phyloP scores from a whole-genome alignment of 1,140 invertebrate genomes.

The Drosophila fuyamai region DNA sequence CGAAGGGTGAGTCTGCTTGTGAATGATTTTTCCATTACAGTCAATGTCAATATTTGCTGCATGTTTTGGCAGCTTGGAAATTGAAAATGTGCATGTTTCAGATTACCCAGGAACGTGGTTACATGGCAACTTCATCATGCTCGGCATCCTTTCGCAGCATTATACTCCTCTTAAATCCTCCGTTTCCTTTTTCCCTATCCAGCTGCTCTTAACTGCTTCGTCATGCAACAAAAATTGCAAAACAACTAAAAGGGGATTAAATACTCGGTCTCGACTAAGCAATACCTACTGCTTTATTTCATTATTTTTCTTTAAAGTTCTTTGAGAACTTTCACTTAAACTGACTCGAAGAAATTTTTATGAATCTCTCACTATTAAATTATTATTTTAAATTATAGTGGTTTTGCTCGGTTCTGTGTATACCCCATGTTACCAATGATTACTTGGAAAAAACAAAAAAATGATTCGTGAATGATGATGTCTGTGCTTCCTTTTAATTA shows the following conservation, averaged over 20 bases:
- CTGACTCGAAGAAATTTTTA: too few species aligned
- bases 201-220: slow-evolving; percentile 7
- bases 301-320: not conserved
- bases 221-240: slow-evolving; percentile 22
- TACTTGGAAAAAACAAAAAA: slow-evolving; percentile 19
- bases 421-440: not conserved
- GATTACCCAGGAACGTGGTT: slow-evolving; percentile 24
- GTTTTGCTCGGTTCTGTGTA: not conserved
- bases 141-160: slow-evolving; percentile 15
- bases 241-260: not conserved
- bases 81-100: slow-evolving; percentile 63
- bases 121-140: slow-evolving; percentile 31
- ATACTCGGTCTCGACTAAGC: not conserved
- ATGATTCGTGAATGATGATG: slow-evolving; percentile 14
- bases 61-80: slow-evolving; percentile 78
- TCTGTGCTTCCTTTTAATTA: slow-evolving; percentile 36
- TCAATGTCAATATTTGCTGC: slow-evolving; percentile 79
- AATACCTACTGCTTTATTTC: not conserved
- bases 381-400: too few species aligned
- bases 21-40: slow-evolving; percentile 73
- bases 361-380: too few species aligned
- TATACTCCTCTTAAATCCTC: not conserved
- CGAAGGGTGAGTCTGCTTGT: slow-evolving; percentile 4
- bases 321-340: too few species aligned
- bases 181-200: not conserved